A percentile compares a stretch with the other conserved stretches of the same genome.
Evolutionary conservation across 2,113 vertebrate species (phyloP).

Genomic region (Miniopterus natalensis): DNA sequence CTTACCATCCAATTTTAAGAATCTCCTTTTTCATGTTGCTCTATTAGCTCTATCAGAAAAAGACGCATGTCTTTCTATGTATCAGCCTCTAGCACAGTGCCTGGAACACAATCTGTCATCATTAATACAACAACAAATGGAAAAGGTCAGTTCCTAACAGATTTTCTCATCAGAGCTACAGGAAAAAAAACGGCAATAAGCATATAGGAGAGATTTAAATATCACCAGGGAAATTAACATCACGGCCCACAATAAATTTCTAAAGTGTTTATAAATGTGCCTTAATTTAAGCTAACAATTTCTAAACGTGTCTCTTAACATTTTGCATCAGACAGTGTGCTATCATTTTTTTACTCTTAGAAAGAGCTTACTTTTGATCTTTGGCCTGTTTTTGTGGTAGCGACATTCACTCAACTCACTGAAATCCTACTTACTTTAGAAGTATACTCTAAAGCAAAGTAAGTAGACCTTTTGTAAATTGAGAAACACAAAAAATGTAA

Average conservation of each 20-base stretch:
- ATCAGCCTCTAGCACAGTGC: neutral
- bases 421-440: conserved; percentile 40
- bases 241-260: neutral
- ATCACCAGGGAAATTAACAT: neutral
- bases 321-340: neutral
- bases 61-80: neutral
- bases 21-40: neutral
- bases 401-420: neutral
- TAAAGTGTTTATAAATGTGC: neutral
- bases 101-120: neutral
- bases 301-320: conserved; percentile 16
- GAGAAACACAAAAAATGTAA: conserved; percentile 5
- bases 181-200: conserved; percentile 3
- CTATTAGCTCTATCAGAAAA: neutral
- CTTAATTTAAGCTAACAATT: neutral
- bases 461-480: conserved; percentile 2
- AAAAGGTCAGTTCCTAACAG: conserved; percentile 18
- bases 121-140: conserved; percentile 3
- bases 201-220: neutral
- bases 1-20: neutral
- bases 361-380: neutral
- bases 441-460: neutral
- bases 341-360: neutral
- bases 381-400: neutral
- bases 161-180: conserved; percentile 23